Evolutionary conservation across 2,888 invertebrate genomes (phyloP).

Genomic region (Alviniconcha strummeri): DNA sequence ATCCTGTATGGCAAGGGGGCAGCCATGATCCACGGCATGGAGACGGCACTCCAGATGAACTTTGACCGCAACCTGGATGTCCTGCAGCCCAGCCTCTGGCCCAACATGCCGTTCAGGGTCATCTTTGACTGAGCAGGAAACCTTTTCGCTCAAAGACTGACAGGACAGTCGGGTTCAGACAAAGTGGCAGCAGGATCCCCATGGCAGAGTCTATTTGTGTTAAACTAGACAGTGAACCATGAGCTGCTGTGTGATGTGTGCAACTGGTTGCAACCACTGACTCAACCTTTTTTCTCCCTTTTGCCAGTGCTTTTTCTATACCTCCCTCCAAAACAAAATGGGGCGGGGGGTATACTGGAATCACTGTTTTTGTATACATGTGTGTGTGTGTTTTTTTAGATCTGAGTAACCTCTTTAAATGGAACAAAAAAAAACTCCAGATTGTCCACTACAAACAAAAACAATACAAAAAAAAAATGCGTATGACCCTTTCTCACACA

Average conservation of each 20-base stretch:
- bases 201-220: not conserved
- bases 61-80: slow-evolving; percentile 80
- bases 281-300: too few species aligned
- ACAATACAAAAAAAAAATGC: too few species aligned
- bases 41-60: slow-evolving; percentile 81
- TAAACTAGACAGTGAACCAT: not conserved
- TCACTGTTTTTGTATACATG: not conserved
- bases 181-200: too few species aligned
- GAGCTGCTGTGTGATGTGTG: too few species aligned
- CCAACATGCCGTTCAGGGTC: slow-evolving; percentile 80
- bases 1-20: slow-evolving; percentile 81
- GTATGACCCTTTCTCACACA: too few species aligned
- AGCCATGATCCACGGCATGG: slow-evolving; percentile 83
- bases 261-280: too few species aligned
- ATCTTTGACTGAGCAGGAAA: slow-evolving; percentile 43
- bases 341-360: not conserved
- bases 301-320: too few species aligned
- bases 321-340: not conserved
- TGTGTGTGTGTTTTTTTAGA: not conserved
- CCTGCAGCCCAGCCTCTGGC: slow-evolving; percentile 82
- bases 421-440: too few species aligned
- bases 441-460: too few species aligned
- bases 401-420: too few species aligned
- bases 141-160: too few species aligned
- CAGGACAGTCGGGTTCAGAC: too few species aligned